Evolutionary conservation across 2,797 vertebrate species (phyloP).

Genomic region (Anas capensis): DNA sequence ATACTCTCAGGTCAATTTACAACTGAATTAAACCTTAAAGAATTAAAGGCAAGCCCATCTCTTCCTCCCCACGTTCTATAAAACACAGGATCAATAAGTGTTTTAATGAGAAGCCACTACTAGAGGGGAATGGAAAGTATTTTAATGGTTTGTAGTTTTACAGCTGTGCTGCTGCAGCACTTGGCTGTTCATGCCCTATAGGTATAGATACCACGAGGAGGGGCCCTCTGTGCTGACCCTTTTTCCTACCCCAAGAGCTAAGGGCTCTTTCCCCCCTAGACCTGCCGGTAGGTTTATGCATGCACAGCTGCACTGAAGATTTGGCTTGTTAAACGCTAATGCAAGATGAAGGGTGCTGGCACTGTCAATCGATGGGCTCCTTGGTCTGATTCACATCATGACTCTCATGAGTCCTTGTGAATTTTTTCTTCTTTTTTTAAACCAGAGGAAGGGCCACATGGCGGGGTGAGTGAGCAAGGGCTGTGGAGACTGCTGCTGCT

Average conservation of each 20-base stretch:
- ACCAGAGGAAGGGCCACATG: fast-evolving
- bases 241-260: neutral
- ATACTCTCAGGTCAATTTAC: neutral
- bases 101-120: neutral
- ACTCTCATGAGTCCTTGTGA: neutral
- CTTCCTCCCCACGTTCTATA: neutral
- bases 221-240: neutral
- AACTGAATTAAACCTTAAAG: conserved; percentile 17
- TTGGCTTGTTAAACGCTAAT: neutral
- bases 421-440: neutral
- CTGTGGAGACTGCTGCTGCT: fast-evolving
- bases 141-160: neutral
- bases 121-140: neutral
- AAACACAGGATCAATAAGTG: neutral
- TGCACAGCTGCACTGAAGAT: neutral
- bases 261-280: neutral
- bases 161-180: neutral
- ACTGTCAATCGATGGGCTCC: fast-evolving
- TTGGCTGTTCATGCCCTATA: fast-evolving
- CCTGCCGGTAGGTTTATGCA: neutral
- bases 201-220: neutral
- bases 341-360: neutral
- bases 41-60: neutral
- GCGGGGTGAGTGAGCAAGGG: fast-evolving
- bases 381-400: neutral